Base-by-base conservation (phyloP, 2,797 vertebrate genomes). In the Oceanodroma leucorhoa region DNA sequence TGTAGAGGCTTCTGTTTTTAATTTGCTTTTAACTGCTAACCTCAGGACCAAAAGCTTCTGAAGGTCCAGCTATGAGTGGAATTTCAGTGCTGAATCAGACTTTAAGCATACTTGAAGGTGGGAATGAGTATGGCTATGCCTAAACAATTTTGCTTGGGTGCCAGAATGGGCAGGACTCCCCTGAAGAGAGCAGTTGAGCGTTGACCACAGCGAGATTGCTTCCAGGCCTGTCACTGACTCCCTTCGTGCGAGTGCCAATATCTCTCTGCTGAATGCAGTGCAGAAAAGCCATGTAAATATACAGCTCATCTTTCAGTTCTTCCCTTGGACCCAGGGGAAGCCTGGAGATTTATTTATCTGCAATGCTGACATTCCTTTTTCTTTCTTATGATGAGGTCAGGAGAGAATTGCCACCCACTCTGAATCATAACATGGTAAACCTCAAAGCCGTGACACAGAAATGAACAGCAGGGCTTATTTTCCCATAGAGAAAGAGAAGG, bases 161-260 rank as follows among this genome's bases (percentile, higher is more conserved):
- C n/a, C 66, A 90, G 24, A 86, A 83, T 5, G 12, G 30, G 10
- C 34, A 87, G 41, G 5, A 79, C 32, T 38, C 23, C 27, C 16
- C 24, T 46, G 24, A 86, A 69, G n/a, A 96, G 36, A 72, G 27
- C 9, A 87, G 27, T 0, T 54, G 46, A 87, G 69, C 16, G 21
- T 10, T 69, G 64, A 87, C 51, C 34, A 51, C 38, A 92, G 20
- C 34, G 58, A 57, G 55, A 69, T 66, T 82, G 15, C 17, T 91
- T 92, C 60, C 94, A 96, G 71, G 10, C 32, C 58, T 40, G 24
- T 51, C 51, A 38, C 34, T 40, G 40, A 34, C 34, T 65, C 15
- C 1, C 2, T 79, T 79, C 2, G 0, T 69, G 34, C 0, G 0
- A 87, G 14, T 41, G 16, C 50, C 65, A 93, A 3, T 50, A 69